A percentile compares a stretch with the other conserved stretches of the same genome.
Conservation (phyloP, 2,888 invertebrate genomes). For the Pristionchus exspectatus region DNA sequence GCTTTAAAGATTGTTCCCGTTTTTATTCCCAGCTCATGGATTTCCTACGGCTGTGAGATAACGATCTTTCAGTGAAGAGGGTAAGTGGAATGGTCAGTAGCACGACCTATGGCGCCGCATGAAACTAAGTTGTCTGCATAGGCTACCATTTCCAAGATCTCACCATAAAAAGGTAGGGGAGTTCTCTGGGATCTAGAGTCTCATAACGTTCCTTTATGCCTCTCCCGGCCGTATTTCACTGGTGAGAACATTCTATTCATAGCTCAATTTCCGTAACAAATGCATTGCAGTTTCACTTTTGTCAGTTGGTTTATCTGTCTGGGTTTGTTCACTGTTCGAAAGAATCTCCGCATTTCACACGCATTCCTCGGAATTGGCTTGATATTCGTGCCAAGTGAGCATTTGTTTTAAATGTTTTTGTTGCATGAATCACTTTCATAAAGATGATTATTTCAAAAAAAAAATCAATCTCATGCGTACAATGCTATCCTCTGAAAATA, state of each 20-base stretch:
- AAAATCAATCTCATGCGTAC: no score
- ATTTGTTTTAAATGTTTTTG: background rate
- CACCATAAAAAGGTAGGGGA: background rate
- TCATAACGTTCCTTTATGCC: background rate
- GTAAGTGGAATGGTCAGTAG: no score
- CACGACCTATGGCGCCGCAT: background rate
- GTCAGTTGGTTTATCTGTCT: background rate
- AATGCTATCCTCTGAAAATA: background rate
- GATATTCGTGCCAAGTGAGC: background rate
- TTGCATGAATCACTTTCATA: no score
- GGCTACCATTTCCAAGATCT: background rate
- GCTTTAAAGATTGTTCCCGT: no score
- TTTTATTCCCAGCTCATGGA: no score
- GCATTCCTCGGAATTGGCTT: background rate
- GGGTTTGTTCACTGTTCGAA: background rate
- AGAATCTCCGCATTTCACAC: background rate
- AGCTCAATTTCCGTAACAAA: background rate
- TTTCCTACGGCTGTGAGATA: no score
- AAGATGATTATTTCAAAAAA: no score
- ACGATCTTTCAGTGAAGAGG: no score
- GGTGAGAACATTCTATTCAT: background rate
- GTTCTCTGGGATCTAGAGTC: background rate
- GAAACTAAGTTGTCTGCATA: background rate
- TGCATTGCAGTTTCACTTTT: background rate
- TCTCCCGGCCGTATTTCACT: background rate